Evolutionary conservation across 2,888 invertebrate genomes (phyloP).

Genomic region (Auanema sp.): DNA sequence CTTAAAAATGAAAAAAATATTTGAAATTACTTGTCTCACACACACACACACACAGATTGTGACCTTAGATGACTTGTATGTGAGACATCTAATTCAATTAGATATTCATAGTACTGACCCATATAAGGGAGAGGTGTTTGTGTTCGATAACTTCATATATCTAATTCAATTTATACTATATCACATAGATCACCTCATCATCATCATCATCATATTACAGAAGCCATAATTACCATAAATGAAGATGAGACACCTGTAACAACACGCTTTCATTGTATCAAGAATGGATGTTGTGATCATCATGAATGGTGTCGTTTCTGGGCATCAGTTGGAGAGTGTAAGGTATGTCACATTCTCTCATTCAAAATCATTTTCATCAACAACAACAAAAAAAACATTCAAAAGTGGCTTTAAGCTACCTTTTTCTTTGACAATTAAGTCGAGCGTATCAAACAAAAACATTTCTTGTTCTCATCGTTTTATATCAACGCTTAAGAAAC

Average conservation of each 20-base stretch:
- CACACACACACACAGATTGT: too few species aligned
- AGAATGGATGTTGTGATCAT: slow-evolving; percentile 64
- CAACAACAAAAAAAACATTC: background rate
- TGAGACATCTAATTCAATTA: too few species aligned
- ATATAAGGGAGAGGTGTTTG: background rate
- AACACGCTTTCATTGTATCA: slow-evolving; percentile 56
- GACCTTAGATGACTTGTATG: too few species aligned
- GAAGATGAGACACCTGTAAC: slow-evolving; percentile 50
- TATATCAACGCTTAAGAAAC: background rate
- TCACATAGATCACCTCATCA: background rate
- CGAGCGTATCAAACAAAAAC: too few species aligned
- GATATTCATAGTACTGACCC: too few species aligned
- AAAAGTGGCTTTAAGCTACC: background rate
- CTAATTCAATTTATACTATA: background rate
- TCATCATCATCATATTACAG: too few species aligned
- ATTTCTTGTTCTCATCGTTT: too few species aligned
- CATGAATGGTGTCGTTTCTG: slow-evolving; percentile 63
- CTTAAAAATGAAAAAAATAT: too few species aligned
- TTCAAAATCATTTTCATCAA: background rate
- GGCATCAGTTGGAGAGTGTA: slow-evolving; percentile 62
- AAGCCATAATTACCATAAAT: too few species aligned
- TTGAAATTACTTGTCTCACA: too few species aligned
- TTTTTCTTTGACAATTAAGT: too few species aligned
- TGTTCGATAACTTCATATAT: background rate
- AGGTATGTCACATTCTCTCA: slow-evolving; percentile 15